These are phyloP conservation scores for Hipposideros larvatus DNA, from an alignment of 2,797 vertebrate genomes.

Conservation along the genomic window DNA sequence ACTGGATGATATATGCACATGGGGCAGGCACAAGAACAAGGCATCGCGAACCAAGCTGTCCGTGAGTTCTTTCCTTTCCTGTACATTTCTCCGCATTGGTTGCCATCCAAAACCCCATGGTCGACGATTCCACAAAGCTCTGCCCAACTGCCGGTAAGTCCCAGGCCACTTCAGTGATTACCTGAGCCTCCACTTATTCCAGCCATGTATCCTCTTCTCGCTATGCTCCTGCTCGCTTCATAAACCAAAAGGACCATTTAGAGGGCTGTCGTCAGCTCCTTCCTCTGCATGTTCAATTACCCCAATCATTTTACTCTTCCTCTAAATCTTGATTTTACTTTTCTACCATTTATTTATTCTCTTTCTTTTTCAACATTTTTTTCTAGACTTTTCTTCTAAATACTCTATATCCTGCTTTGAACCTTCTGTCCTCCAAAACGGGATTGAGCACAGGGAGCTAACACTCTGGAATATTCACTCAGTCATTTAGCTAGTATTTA, in stretches of 20 bases:
- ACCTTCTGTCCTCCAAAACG: neutral
- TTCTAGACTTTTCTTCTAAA: neutral
- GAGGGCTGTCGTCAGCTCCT: neutral
- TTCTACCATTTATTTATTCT: neutral
- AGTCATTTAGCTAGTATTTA: neutral
- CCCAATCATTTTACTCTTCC: neutral
- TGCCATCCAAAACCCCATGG: neutral
- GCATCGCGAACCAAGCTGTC: neutral
- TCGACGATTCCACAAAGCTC: neutral
- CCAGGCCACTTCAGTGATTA: neutral
- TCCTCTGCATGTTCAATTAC: neutral
- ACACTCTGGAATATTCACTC: neutral
- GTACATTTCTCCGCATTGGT: conserved; percentile 42
- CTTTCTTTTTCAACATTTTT: neutral
- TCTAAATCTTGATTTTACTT: conserved; percentile 31
- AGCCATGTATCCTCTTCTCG: fast-evolving
- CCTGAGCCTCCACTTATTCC: fast-evolving
- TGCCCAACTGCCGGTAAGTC: neutral
- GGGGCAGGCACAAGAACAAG: neutral
- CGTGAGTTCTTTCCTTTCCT: neutral
- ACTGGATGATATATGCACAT: neutral
- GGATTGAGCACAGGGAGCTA: neutral
- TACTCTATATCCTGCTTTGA: neutral
- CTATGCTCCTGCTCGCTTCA: fast-evolving
- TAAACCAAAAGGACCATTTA: neutral